Percentiles rank a stretch among this genome's conserved stretches.
Evolutionary conservation across 2,113 vertebrate species (phyloP).

Genomic region (Pardalotus punctatus): DNA sequence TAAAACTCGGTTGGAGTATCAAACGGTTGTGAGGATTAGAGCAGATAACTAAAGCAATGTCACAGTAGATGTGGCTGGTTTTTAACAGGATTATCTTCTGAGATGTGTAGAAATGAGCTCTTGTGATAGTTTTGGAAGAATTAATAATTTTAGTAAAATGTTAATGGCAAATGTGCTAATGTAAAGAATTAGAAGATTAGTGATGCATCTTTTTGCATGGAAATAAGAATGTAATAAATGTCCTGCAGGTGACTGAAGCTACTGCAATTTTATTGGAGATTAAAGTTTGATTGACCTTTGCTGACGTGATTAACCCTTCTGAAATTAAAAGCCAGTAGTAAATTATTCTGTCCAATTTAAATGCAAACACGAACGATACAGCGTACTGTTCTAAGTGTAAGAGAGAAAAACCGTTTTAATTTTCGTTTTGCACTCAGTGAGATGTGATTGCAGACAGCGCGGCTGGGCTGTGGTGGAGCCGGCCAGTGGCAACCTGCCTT

Average conservation of each 20-base stretch:
- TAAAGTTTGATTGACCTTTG: constrained; percentile 81
- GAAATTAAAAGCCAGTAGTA: constrained; percentile 76
- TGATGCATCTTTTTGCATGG: constrained; percentile 65
- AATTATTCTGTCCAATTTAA: constrained; percentile 79
- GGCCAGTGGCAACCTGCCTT: constrained; percentile 15
- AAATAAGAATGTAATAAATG: constrained; percentile 76
- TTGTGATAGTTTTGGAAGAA: constrained; percentile 71
- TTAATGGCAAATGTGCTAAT: constrained; percentile 71
- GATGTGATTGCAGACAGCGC: constrained; percentile 51
- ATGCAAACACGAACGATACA: constrained; percentile 66
- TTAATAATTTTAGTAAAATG: constrained; percentile 74
- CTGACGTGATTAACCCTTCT: constrained; percentile 78
- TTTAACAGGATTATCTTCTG: constrained; percentile 75
- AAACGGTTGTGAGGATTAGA: constrained; percentile 68
- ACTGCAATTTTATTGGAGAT: constrained; percentile 77
- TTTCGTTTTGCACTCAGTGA: constrained; percentile 64
- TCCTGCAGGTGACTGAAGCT: constrained; percentile 73
- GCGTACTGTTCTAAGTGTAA: constrained; percentile 50
- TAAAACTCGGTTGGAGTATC: constrained; percentile 54
- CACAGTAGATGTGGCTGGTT: constrained; percentile 55
- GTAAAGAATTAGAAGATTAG: constrained; percentile 74
- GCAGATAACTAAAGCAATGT: constrained; percentile 56
- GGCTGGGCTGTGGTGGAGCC: background rate
- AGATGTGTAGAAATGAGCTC: constrained; percentile 71
- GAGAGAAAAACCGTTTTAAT: constrained; percentile 62